Conservation (phyloP, 2,113 vertebrate genomes). For the Chionodraco myersi region DNA sequence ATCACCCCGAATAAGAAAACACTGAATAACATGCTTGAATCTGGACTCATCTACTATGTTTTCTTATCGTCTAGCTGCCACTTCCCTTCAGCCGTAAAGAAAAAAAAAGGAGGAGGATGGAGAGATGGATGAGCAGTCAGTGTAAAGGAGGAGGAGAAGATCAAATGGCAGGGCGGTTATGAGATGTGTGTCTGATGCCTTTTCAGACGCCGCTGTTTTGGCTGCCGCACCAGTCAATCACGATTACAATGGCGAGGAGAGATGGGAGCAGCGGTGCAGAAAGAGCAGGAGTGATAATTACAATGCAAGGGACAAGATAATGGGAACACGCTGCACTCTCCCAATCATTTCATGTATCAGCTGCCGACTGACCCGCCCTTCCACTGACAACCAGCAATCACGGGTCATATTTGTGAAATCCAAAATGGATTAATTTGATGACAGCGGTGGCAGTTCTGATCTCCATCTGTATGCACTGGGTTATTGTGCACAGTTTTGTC, state of each 20-base stretch:
- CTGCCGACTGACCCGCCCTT: conserved; percentile 72
- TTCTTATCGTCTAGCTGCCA: conserved; percentile 64
- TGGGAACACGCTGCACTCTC: conserved; percentile 86
- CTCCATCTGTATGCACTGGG: conserved; percentile 30
- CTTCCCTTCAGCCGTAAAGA: conserved; percentile 53
- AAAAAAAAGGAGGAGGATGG: conserved; percentile 40
- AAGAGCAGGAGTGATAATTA: conserved; percentile 89
- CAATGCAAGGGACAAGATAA: conserved; percentile 90
- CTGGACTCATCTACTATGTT: conserved; percentile 59
- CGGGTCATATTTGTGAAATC: conserved; percentile 84
- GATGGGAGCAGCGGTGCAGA: conserved; percentile 89
- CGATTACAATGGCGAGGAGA: conserved; percentile 88
- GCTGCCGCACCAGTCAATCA: conserved; percentile 90
- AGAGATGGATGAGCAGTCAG: conserved; percentile 71
- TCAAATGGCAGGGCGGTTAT: conserved; percentile 87
- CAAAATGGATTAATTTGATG: conserved; percentile 82
- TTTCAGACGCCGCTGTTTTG: conserved; percentile 87
- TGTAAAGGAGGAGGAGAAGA: conserved; percentile 80
- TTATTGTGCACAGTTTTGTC: conserved; percentile 59
- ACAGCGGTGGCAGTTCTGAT: conserved; percentile 60
- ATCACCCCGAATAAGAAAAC: conserved; percentile 47
- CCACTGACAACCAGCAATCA: conserved; percentile 82
- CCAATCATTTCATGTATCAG: conserved; percentile 88
- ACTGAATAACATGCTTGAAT: conserved; percentile 49
- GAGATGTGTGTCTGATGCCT: conserved; percentile 87